A percentile compares a stretch with the other conserved stretches of the same genome.
Evolutionary conservation across 2,888 invertebrate genomes (phyloP).

Genomic region (Heliconius charithonia): DNA sequence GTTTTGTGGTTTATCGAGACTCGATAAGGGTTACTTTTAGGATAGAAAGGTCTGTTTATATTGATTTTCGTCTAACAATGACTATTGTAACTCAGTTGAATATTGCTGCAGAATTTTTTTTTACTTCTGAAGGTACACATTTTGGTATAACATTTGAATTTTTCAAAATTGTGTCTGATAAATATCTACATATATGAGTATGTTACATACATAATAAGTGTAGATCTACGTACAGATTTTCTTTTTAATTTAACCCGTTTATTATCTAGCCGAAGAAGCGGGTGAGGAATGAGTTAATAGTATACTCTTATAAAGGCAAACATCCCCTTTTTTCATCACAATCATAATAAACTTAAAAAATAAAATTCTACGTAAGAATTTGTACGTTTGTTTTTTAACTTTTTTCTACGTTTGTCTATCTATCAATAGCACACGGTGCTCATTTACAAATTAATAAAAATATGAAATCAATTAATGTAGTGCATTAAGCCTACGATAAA

Average conservation of each 20-base stretch:
- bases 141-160: neutral
- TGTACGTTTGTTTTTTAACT: neutral
- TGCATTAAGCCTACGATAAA: too few species aligned
- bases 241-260: conserved; percentile 48
- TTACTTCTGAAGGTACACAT: neutral
- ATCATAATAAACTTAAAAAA: conserved; percentile 23
- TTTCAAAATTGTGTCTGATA: too few species aligned
- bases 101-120: neutral
- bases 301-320: conserved; percentile 67
- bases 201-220: too few species aligned
- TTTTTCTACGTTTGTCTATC: neutral
- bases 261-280: conserved; percentile 62
- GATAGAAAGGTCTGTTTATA: conserved; percentile 13
- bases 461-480: too few species aligned
- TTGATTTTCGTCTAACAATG: conserved; percentile 20
- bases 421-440: too few species aligned
- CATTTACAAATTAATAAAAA: too few species aligned
- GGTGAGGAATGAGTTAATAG: conserved; percentile 64
- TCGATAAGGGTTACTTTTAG: conserved; percentile 31
- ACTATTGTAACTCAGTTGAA: conserved; percentile 1
- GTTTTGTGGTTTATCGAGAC: conserved; percentile 30
- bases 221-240: too few species aligned
- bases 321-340: conserved; percentile 51
- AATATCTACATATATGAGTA: too few species aligned
- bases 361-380: neutral